Base-by-base conservation (phyloP, 2,888 invertebrate genomes). In the Meloe dianella region DNA sequence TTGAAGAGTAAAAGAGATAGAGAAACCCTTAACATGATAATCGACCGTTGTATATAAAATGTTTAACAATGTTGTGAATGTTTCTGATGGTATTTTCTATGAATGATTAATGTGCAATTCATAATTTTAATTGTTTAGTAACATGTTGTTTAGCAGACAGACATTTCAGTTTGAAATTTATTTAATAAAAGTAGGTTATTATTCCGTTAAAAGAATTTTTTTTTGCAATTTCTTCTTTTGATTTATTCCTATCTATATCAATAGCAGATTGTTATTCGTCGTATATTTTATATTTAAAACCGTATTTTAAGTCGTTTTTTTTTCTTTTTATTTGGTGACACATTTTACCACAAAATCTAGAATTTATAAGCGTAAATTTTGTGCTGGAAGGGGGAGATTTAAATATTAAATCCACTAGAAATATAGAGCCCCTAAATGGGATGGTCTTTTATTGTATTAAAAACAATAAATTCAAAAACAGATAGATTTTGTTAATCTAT, bases 51-150 rank as follows among this genome's bases (percentile, higher is more conserved):
- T 54, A 24, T n/a, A n/a, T 24, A 20, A 54, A 54, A 54, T 54
- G 54, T 54, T 54, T 54, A 54, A 27, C 54, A 54, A 54, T 54
- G 27, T 54, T 54, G 54, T 54, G 54, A 54, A 54, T 54, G 51
- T 51, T 54, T 54, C 27, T 3, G 24, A 24, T 54, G 47, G 47
- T 54, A 54, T 20, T 27, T 27, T 5, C 1, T 2, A 17, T 41
- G 22, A 54, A 54, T 54, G 22, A 54, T 27, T 54, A 27, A 27
- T 54, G 54, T 54, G 5, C 54, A 54, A 54, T 54, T 54, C 27
- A 54, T 54, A 4, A 27, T 54, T 54, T 54, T 54, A 54, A 54
- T 54, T 54, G 54, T 54, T n/a, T 54, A 1, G 1, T 0, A 22
- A 22, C 12, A 20, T 47, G 1, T 20, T 47, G 47, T 0, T 22